Evolutionary conservation across 2,888 invertebrate genomes (phyloP), one percentile per base, ranked within the genome.

Genomic region (Drosophila cracens): DNA sequence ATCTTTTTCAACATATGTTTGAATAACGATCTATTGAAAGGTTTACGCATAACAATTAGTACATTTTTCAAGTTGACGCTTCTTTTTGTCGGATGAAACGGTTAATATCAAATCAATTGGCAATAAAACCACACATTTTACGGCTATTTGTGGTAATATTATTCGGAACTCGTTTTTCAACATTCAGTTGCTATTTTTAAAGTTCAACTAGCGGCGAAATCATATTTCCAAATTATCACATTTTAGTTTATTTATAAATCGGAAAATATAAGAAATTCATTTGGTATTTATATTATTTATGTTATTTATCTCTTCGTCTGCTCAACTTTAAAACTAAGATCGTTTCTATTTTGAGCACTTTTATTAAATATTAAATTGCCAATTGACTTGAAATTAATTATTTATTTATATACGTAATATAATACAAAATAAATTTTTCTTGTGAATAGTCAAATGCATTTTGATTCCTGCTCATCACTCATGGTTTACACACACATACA

Each of bases 111-210:
- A 43, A 36, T 57, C 21, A 52, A 31, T 11, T 53, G n/a, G 8
- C 34, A 43, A 31, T 33, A 34, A 34, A 54, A 2, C 13, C 40
- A 25, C 27, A 51, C n/a, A n/a, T n/a, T 43, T 40, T 54, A 51
- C 25, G 46, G 49, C 46, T 56, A 48, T 65, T 61, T 65, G 52
- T 40, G 27, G 49, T 16, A 61, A 54, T 53, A n/a, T 64, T n/a
- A n/a, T 40, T 40, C 5, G 1, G 68, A 78, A 80, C 76, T 48
- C 13, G 72, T 78, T 71, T 71, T 36, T 51, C 46, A 43, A 60
- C 70, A 33, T 61, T 40, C 13, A 68, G 34, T n/a, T 74, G 43
- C 36, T 76, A 80, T 68, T 63, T 80, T 62, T 76, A 52, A 62
- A 60, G 18, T 52, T 66, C 54, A 79, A 78, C 79, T 78, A 79